Evolutionary conservation across 2,113 vertebrate species (phyloP).

Genomic region (Heteronetta atricapilla): DNA sequence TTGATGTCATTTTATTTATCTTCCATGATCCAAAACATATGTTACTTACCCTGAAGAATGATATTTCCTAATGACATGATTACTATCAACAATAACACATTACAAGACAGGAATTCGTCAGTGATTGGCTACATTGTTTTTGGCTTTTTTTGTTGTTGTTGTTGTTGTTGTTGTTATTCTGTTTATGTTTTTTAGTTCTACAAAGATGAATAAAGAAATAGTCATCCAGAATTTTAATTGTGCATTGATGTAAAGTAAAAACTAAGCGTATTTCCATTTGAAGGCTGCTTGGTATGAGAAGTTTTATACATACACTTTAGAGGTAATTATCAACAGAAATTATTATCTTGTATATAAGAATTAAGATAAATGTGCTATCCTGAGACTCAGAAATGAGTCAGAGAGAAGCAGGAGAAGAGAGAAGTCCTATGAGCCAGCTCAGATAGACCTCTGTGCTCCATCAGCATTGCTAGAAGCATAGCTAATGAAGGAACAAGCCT

Average conservation of each 20-base stretch:
- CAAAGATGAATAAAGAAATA: neutral
- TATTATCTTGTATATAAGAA: neutral
- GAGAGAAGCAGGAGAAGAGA: neutral
- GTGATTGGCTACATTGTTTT: neutral
- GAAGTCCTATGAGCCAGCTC: neutral
- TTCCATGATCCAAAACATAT: neutral
- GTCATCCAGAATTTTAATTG: neutral
- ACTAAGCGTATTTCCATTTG: neutral
- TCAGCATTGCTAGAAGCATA: neutral
- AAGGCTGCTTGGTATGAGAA: neutral
- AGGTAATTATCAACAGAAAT: neutral
- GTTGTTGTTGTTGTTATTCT: no score
- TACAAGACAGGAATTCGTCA: neutral
- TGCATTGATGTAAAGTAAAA: neutral
- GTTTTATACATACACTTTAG: neutral
- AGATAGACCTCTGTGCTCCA: neutral
- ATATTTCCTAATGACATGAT: neutral
- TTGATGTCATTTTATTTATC: neutral
- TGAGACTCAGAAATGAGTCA: neutral
- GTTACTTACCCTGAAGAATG: neutral
- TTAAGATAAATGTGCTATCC: neutral
- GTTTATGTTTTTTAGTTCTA: neutral
- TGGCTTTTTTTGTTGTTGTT: neutral
- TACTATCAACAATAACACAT: neutral
- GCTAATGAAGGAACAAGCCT: slow-evolving; percentile 1